These are phyloP conservation scores for Polyergus mexicanus DNA, from an alignment of 1,140 invertebrate genomes.

Conservation along the genomic window DNA sequence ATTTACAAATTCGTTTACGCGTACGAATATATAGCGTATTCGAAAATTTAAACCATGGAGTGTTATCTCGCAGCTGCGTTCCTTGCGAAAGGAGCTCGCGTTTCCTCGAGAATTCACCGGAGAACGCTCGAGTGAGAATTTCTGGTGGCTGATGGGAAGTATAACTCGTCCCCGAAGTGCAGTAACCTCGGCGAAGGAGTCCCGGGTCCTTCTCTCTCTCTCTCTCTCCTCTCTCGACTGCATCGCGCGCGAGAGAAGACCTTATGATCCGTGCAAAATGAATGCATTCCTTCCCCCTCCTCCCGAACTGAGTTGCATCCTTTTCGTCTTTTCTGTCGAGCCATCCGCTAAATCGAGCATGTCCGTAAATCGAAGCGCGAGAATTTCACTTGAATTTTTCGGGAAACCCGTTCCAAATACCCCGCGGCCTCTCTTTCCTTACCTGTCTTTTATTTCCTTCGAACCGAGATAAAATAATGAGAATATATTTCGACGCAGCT, in stretches of 20 bases:
- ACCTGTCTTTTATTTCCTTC: slow-evolving; percentile 43
- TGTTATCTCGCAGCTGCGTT: slow-evolving; percentile 45
- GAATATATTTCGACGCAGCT: slow-evolving; percentile 7
- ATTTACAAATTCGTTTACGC: slow-evolving; percentile 21
- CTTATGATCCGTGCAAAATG: slow-evolving; percentile 84
- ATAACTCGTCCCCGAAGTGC: slow-evolving; percentile 84
- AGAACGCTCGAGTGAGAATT: slow-evolving; percentile 68
- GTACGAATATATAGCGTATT: neutral
- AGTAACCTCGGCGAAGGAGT: slow-evolving; percentile 81
- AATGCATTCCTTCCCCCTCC: slow-evolving; percentile 70
- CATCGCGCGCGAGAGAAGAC: slow-evolving; percentile 72
- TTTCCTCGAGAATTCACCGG: slow-evolving; percentile 52
- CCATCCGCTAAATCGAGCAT: slow-evolving; percentile 74
- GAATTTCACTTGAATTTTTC: slow-evolving; percentile 70
- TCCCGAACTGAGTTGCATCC: slow-evolving; percentile 45
- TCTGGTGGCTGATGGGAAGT: slow-evolving; percentile 75
- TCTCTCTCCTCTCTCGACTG: slow-evolving; percentile 18
- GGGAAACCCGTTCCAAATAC: neutral
- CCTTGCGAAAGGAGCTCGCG: slow-evolving; percentile 46
- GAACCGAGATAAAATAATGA: slow-evolving; percentile 28
- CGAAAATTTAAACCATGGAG: slow-evolving; percentile 57
- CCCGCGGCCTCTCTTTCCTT: neutral
- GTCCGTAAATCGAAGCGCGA: slow-evolving; percentile 63
- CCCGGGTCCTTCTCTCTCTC: slow-evolving; percentile 35
- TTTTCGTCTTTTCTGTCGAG: slow-evolving; percentile 56